Conservation (phyloP, 2,888 invertebrate species). For the Muscina levida region DNA sequence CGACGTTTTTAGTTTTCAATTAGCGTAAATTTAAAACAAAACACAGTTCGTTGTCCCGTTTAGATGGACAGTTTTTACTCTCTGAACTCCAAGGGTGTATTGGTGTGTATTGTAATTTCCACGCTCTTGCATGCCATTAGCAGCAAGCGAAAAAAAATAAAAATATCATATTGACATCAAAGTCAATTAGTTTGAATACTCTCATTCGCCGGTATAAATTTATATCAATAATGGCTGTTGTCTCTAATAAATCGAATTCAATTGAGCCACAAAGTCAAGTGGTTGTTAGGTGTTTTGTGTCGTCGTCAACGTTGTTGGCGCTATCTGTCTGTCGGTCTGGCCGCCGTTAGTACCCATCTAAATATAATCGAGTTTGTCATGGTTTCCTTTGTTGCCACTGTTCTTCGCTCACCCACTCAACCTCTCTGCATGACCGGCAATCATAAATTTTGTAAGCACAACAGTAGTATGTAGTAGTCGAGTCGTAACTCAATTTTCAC, state of each 20-base stretch:
- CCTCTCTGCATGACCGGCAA: neutral
- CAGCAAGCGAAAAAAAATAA: constrained; percentile 16
- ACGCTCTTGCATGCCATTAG: neutral
- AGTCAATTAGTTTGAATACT: constrained; percentile 57
- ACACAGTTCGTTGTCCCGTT: too few species aligned
- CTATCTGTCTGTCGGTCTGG: neutral
- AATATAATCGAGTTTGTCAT: constrained; percentile 26
- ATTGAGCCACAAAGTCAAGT: constrained; percentile 39
- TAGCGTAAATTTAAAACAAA: too few species aligned
- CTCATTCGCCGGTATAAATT: neutral
- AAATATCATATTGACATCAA: constrained; percentile 52
- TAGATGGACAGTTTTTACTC: too few species aligned
- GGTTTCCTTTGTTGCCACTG: neutral
- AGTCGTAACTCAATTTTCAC: constrained; percentile 30
- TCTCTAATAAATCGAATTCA: constrained; percentile 36
- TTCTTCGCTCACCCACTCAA: neutral
- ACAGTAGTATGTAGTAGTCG: too few species aligned
- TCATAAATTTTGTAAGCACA: constrained; percentile 29
- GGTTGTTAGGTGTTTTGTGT: constrained; percentile 8
- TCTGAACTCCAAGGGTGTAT: too few species aligned
- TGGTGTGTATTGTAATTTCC: neutral
- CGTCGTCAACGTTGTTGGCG: neutral
- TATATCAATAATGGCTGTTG: constrained; percentile 15
- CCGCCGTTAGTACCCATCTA: neutral
- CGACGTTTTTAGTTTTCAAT: too few species aligned